phyloP scores from a whole-genome alignment of 2,113 vertebrate species.

The Silurus asotus region DNA sequence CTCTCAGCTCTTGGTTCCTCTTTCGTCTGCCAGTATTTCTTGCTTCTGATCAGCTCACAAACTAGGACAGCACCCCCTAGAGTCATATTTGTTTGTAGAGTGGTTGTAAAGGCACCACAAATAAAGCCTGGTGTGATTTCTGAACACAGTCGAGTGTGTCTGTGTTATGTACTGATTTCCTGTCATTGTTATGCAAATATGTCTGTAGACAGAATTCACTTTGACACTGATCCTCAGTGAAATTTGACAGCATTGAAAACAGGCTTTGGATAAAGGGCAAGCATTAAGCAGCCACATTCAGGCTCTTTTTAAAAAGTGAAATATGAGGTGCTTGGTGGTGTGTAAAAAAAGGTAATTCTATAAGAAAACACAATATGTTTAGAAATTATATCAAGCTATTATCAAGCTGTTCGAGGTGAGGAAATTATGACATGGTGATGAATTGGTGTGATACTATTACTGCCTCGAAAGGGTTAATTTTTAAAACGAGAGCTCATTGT shows the following conservation, averaged over 20 bases:
- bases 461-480: background rate
- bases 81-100: conserved; percentile 17
- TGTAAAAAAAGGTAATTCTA: background rate
- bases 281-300: background rate
- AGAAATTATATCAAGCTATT: background rate
- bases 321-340: background rate
- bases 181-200: background rate
- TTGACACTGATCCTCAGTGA: background rate
- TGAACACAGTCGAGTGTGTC: background rate
- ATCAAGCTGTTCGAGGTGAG: background rate
- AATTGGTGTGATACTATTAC: background rate
- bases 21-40: background rate
- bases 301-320: conserved; percentile 5
- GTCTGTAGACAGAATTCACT: background rate
- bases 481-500: background rate
- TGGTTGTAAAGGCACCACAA: background rate
- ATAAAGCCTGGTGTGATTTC: background rate
- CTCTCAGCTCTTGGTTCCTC: conserved; percentile 6
- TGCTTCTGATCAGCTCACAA: background rate
- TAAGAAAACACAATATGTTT: background rate
- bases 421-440: background rate
- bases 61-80: conserved; percentile 44
- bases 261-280: background rate
- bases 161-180: background rate
- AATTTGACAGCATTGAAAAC: background rate